phyloP scores from a whole-genome alignment of 2,888 invertebrate genomes.

The Mesorhabditis spiculigera region DNA sequence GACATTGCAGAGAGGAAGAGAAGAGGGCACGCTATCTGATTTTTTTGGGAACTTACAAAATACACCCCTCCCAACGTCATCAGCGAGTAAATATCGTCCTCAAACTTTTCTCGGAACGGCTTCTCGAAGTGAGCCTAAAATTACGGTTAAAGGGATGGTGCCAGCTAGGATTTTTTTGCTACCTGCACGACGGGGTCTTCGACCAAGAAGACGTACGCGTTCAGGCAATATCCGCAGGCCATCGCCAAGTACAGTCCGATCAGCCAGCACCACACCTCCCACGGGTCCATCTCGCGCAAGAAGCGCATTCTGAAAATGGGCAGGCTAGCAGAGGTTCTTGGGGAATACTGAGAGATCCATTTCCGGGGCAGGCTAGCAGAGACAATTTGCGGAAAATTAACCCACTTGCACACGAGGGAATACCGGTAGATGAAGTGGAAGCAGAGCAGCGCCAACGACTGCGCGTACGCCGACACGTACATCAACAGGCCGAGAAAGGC shows the following conservation, averaged over 20 bases:
- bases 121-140: neutral
- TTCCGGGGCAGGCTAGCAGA: neutral
- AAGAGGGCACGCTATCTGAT: neutral
- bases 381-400: neutral
- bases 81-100: neutral
- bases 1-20: neutral
- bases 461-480: neutral
- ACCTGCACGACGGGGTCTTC: neutral
- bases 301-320: neutral
- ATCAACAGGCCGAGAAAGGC: neutral
- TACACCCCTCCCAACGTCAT: neutral
- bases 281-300: neutral
- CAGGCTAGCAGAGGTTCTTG: neutral
- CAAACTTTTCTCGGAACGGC: neutral
- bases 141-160: too few species aligned
- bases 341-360: neutral
- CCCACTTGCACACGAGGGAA: slow-evolving; percentile 2
- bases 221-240: slow-evolving; percentile 5
- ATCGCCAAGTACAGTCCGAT: slow-evolving; percentile 2
- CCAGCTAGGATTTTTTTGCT: too few species aligned
- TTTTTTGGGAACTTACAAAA: neutral
- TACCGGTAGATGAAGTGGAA: neutral
- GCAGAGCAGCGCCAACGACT: neutral
- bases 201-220: slow-evolving; percentile 3
- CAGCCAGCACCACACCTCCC: neutral